Evolutionary conservation across 2,888 invertebrate species (phyloP), one percentile per base, ranked within the genome.

Genomic region (Cheilosia scutellata): DNA sequence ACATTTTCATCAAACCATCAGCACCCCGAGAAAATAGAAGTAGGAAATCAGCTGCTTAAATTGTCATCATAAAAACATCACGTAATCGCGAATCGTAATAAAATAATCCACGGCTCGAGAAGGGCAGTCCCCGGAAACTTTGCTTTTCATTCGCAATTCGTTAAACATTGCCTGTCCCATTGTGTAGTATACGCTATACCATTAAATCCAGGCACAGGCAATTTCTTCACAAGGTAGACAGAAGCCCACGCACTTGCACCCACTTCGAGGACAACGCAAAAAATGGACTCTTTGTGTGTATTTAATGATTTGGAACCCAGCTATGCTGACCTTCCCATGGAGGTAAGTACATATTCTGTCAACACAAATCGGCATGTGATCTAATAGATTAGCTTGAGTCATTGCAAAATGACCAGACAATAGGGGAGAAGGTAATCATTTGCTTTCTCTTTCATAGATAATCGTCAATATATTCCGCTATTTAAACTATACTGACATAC

Each of bases 381-480:
- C 49, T 70, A 42, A 74, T 58, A 72, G 63, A 55, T 47, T 51
- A 33, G 4, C 33, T 47, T 79, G 70, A 70, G 57, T 79, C 74
- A 74, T 71, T 57, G 7, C 20, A 42, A 5, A 40, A 55, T 42
- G 62, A 71, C 11, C 7, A 63, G 74, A 76, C 70, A 71, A 65
- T 11, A 29, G 20, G 37, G 4, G 40, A n/a, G 16, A 20, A 74
- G 11, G 37, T 31, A 42, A 13, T 4, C 33, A 33, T 49, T n/a
- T 55, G 58, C 9, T 75, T 57, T 87, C 57, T 55, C 66, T 65
- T 68, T 88, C 74, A 78, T 93, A 95, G 95, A 94, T 95, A 70
- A 92, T 95, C 87, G 93, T 95, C 76, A 94, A 95, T 88, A 93
- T 95, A 87, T 94, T 95, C 90, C 94, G 94, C 87, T 95, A 94